phyloP scores from a whole-genome alignment of 2,888 invertebrate species.

The Melanargia galathea region DNA sequence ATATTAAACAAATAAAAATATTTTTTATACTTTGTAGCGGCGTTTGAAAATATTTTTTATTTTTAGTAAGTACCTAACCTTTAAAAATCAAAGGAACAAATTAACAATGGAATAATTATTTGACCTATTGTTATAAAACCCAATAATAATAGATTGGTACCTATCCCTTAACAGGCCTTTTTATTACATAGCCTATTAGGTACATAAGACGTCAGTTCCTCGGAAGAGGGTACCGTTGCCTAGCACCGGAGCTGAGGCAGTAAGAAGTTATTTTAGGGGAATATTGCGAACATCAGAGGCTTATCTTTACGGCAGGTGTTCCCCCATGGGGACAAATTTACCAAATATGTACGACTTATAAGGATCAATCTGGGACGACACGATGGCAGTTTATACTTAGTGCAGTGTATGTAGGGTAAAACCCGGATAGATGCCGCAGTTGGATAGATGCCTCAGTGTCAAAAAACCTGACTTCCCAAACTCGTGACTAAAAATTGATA shows the following conservation, averaged over 20 bases:
- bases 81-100: no score
- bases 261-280: constrained; percentile 82
- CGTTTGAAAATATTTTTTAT: no score
- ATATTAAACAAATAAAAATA: no score
- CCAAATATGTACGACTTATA: constrained; percentile 78
- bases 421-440: no score
- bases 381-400: constrained; percentile 42
- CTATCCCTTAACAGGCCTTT: constrained; percentile 23
- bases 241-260: constrained; percentile 80
- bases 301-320: constrained; percentile 83
- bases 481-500: no score
- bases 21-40: no score
- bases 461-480: no score
- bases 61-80: no score
- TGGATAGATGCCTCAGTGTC: no score
- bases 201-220: constrained; percentile 52
- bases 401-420: constrained; percentile 10
- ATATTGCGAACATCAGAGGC: constrained; percentile 77
- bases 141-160: not conserved
- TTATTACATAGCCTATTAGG: constrained; percentile 41
- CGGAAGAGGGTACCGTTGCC: constrained; percentile 61
- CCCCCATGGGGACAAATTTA: constrained; percentile 73
- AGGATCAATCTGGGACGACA: constrained; percentile 64
- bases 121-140: not conserved
- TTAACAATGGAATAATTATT: no score